Conservation (phyloP, 2,888 invertebrate species). For the Amphipyra tragopoginis region DNA sequence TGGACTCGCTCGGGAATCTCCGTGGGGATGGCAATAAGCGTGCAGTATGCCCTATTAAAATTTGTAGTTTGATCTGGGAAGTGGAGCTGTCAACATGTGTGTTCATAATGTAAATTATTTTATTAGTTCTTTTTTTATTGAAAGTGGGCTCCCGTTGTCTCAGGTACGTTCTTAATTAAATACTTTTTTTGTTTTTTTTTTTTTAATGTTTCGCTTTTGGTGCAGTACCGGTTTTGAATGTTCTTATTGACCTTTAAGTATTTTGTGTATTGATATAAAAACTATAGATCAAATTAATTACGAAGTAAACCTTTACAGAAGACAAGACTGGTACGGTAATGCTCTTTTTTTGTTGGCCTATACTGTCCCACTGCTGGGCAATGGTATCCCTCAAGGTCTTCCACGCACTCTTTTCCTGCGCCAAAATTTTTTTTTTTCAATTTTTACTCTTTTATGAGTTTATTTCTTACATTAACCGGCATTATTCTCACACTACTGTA, state of each 20-base stretch:
- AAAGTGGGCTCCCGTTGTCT: neutral
- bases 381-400: too few relatives aligned
- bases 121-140: neutral
- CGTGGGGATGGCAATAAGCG: slow-evolving; percentile 9
- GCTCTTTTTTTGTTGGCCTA: too few relatives aligned
- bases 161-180: slow-evolving; percentile 18
- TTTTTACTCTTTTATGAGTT: too few relatives aligned
- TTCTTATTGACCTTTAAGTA: neutral
- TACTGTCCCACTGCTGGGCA: too few relatives aligned
- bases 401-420: too few relatives aligned
- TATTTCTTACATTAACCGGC: too few relatives aligned
- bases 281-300: too few relatives aligned
- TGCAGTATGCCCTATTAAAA: slow-evolving; percentile 20
- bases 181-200: neutral
- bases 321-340: too few relatives aligned
- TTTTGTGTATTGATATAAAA: too few relatives aligned
- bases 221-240: neutral
- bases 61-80: slow-evolving; percentile 20
- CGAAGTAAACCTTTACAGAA: too few relatives aligned
- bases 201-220: neutral
- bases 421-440: too few relatives aligned
- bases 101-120: neutral
- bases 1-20: slow-evolving; percentile 7
- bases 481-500: too few relatives aligned
- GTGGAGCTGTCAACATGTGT: slow-evolving; percentile 17